These are phyloP conservation scores for Pantherophis guttatus DNA, from an alignment of 2,113 vertebrate species.

Conservation along the genomic window DNA sequence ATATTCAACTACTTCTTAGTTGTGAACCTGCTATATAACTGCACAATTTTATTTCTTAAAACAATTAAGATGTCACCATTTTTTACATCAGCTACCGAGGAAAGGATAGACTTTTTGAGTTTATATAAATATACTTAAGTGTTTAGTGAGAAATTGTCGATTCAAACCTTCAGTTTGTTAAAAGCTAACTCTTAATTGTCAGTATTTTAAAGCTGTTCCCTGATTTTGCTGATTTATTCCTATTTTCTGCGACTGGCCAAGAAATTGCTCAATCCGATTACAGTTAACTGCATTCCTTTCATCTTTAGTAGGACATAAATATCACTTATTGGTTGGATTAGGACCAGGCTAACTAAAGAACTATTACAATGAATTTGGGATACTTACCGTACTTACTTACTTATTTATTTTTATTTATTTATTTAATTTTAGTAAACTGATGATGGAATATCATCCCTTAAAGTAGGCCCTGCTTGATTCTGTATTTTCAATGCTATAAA, in stretches of 20 bases:
- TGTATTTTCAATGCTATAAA: background rate
- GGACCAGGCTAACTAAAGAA: background rate
- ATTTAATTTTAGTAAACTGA: background rate
- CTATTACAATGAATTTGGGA: background rate
- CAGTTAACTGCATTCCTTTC: background rate
- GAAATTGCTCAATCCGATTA: background rate
- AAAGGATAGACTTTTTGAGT: background rate
- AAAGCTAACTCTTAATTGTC: background rate
- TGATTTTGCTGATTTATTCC: background rate
- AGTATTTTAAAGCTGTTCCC: background rate
- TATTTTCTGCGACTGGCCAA: background rate
- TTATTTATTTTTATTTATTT: background rate
- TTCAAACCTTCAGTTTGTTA: background rate
- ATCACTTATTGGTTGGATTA: background rate
- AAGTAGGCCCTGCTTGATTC: background rate
- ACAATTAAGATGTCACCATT: background rate
- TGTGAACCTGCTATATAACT: background rate
- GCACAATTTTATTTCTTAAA: background rate
- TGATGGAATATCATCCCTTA: background rate
- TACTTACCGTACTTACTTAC: too few species aligned
- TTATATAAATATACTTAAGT: background rate
- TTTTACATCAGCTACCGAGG: background rate
- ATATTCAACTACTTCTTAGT: background rate
- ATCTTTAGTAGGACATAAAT: background rate
- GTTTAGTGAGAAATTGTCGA: background rate